These are phyloP conservation scores for Centruroides sculpturatus DNA, from an alignment of 1,140 invertebrate species.

Conservation along the genomic window DNA sequence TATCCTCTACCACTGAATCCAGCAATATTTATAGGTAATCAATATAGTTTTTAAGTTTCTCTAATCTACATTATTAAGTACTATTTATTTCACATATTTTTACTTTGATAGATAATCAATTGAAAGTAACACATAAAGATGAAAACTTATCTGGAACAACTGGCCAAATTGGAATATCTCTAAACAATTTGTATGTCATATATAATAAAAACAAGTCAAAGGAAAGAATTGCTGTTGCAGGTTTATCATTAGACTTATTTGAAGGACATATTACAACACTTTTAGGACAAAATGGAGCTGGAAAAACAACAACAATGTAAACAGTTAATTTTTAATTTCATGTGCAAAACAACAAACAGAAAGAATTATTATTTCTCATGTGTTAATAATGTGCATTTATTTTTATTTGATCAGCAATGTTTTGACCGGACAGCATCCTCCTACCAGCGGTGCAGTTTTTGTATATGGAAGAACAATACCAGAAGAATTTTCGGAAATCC, in stretches of 20 bases:
- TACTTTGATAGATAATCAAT: not conserved
- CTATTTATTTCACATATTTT: not conserved
- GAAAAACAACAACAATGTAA: constrained; percentile 69
- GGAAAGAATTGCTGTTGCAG: constrained; percentile 35
- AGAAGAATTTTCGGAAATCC: constrained; percentile 14
- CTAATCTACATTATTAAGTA: not conserved
- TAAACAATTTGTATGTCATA: constrained; percentile 15
- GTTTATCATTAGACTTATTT: constrained; percentile 52
- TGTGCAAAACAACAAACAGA: not conserved
- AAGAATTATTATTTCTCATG: not conserved
- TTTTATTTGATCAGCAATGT: constrained; percentile 25
- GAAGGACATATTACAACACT: constrained; percentile 41
- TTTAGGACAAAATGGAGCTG: constrained; percentile 59
- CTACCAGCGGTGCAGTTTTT: constrained; percentile 26
- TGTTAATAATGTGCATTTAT: not conserved
- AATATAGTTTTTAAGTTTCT: not conserved
- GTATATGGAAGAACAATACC: constrained; percentile 26
- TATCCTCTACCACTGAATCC: too few relatives aligned
- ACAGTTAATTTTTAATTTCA: constrained; percentile 15
- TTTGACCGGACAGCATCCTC: constrained; percentile 28
- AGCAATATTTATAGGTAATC: constrained; percentile 2
- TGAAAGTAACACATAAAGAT: not conserved
- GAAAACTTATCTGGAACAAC: not conserved
- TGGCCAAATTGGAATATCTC: constrained; percentile 9
- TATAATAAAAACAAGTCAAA: constrained; percentile 13